Evolutionary conservation across 1,140 invertebrate species (phyloP).

Genomic region (Eumeta japonica): DNA sequence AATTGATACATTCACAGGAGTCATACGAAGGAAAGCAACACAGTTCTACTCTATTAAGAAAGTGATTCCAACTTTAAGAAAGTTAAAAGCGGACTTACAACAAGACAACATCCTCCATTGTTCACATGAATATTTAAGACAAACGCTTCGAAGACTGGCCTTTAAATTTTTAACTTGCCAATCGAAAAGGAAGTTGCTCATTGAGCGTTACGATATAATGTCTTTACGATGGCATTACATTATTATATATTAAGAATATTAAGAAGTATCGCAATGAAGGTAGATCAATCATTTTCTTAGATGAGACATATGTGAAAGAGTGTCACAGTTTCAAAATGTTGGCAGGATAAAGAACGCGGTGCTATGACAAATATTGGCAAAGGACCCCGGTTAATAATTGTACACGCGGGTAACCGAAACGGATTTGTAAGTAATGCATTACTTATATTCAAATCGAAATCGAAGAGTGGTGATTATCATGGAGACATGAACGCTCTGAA

Average conservation of each 20-base stretch:
- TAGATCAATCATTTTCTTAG: conserved; percentile 4
- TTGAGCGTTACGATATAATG: background rate
- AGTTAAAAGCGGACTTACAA: conserved; percentile 1
- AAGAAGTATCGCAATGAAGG: conserved; percentile 4
- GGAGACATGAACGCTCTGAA: conserved; percentile 4
- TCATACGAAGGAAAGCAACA: conserved; percentile 5
- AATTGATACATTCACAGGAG: conserved; percentile 4
- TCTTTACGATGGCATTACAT: background rate
- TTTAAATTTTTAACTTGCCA: conserved; percentile 4
- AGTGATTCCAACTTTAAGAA: background rate
- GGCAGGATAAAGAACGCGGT: background rate
- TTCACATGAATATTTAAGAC: conserved; percentile 4
- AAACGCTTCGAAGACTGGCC: background rate
- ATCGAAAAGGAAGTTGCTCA: conserved; percentile 3
- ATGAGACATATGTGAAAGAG: conserved; percentile 6
- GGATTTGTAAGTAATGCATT: conserved; percentile 5
- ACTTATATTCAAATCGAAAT: conserved; percentile 1
- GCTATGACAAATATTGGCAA: background rate
- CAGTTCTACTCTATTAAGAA: conserved; percentile 3
- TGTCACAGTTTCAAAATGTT: conserved; percentile 3
- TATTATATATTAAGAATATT: conserved; percentile 2
- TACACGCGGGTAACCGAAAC: conserved; percentile 4
- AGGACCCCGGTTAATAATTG: conserved; percentile 2
- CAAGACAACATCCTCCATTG: conserved; percentile 4
- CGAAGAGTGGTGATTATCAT: background rate